Evolutionary conservation across 2,797 vertebrate genomes (phyloP).

Genomic region (Nasua narica): DNA sequence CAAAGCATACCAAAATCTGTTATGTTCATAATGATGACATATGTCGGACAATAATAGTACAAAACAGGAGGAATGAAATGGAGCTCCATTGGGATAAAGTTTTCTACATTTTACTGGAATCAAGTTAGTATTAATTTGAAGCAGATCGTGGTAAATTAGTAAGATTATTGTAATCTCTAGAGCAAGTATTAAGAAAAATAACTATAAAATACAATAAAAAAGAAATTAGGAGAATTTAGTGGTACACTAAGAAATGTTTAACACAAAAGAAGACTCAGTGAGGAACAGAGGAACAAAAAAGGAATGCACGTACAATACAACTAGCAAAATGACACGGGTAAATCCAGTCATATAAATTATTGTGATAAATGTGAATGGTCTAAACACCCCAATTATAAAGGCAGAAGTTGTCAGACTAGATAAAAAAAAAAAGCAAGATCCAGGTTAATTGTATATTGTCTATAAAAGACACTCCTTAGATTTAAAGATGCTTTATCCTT

Average conservation of each 20-base stretch:
- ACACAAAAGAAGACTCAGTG: not conserved
- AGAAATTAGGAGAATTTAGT: not conserved
- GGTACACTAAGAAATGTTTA: not conserved
- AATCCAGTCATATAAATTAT: not conserved
- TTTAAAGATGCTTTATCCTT: not conserved
- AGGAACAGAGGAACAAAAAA: not conserved
- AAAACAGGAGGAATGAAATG: not conserved
- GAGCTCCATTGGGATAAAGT: not conserved
- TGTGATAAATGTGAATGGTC: not conserved
- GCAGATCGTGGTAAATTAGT: not conserved
- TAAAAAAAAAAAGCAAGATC: not conserved
- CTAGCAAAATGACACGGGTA: not conserved
- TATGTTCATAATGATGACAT: not conserved
- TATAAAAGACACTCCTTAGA: not conserved
- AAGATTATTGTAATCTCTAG: not conserved
- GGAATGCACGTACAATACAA: not conserved
- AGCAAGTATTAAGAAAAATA: not conserved
- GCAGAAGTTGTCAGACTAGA: not conserved
- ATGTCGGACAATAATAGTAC: not conserved
- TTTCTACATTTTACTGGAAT: not conserved
- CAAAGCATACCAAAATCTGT: not conserved
- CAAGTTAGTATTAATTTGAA: not conserved
- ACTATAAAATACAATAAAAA: not conserved
- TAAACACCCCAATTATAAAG: not conserved
- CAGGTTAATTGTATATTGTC: not conserved